phyloP scores from a whole-genome alignment of 2,113 vertebrate genomes.

The Tor tambroides region DNA sequence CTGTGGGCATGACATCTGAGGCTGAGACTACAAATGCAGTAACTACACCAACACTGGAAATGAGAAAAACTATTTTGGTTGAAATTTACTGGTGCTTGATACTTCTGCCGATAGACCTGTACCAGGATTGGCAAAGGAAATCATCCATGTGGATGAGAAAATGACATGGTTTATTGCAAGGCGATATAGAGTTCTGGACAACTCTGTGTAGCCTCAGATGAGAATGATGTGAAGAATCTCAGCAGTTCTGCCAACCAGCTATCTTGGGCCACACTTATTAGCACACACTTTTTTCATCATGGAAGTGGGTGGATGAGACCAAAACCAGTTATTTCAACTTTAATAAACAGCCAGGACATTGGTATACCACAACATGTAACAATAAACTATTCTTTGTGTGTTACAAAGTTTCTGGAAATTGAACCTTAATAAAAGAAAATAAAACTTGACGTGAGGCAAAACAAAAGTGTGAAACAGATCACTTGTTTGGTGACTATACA shows the following conservation, averaged over 20 bases:
- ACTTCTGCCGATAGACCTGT: too few relatives aligned
- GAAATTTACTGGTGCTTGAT: too few relatives aligned
- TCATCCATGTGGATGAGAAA: too few relatives aligned
- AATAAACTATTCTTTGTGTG: background rate
- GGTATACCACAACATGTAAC: background rate
- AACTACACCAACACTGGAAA: too few relatives aligned
- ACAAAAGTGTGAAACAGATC: background rate
- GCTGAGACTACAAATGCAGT: too few relatives aligned
- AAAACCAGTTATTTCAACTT: background rate
- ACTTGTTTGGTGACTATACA: too few relatives aligned
- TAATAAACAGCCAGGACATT: background rate
- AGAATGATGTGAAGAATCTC: background rate
- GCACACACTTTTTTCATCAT: background rate
- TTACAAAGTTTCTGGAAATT: background rate
- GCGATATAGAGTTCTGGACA: too few relatives aligned
- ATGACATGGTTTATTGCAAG: too few relatives aligned
- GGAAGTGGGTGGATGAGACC: background rate
- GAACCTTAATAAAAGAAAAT: too few relatives aligned
- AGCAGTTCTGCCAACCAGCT: background rate
- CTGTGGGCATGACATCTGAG: too few relatives aligned
- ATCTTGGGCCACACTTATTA: background rate
- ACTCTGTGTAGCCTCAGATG: background rate
- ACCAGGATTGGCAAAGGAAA: too few relatives aligned
- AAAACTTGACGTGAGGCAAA: background rate
- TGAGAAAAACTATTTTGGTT: too few relatives aligned